A percentile compares a stretch with the other conserved stretches of the same genome.
phyloP scores from a whole-genome alignment of 1,140 invertebrate species.

The Zaprionus ghesquierei region DNA sequence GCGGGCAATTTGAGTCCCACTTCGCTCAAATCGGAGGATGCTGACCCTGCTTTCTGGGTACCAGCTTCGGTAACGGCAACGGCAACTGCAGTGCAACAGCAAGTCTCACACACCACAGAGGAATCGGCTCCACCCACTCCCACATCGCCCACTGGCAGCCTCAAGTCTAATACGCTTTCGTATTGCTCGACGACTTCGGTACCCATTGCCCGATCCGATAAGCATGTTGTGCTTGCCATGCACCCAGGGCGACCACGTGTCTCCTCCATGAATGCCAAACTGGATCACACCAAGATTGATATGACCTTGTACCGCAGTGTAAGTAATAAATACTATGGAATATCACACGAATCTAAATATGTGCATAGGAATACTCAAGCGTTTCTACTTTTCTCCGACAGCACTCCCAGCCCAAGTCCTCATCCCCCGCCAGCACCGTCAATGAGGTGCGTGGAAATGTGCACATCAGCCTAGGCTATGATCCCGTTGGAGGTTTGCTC shows the following conservation, averaged over 20 bases:
- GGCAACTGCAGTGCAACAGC: conserved; percentile 58
- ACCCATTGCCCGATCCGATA: conserved; percentile 84
- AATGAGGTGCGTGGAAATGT: conserved; percentile 83
- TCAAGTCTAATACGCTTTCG: conserved; percentile 77
- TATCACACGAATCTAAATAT: neutral
- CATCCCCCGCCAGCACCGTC: conserved; percentile 58
- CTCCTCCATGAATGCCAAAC: conserved; percentile 84
- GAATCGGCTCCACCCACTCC: conserved; percentile 83
- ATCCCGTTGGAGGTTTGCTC: conserved; percentile 83
- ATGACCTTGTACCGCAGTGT: conserved; percentile 84
- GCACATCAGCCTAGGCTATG: conserved; percentile 83
- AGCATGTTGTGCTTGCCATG: conserved; percentile 84
- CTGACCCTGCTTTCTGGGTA: conserved; percentile 83
- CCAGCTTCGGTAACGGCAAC: conserved; percentile 73
- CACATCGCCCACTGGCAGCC: conserved; percentile 81
- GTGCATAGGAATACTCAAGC: too few species aligned
- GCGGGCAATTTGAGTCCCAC: conserved; percentile 79
- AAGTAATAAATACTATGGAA: conserved; percentile 19
- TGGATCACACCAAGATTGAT: conserved; percentile 85
- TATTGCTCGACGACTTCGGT: conserved; percentile 74
- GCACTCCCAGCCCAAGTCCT: conserved; percentile 70
- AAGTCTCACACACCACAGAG: conserved; percentile 71
- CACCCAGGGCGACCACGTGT: conserved; percentile 81
- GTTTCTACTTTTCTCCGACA: neutral
- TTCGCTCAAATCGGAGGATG: conserved; percentile 75